Base-by-base conservation (phyloP, 2,797 vertebrate genomes). In the Leptatherina wallacei region DNA sequence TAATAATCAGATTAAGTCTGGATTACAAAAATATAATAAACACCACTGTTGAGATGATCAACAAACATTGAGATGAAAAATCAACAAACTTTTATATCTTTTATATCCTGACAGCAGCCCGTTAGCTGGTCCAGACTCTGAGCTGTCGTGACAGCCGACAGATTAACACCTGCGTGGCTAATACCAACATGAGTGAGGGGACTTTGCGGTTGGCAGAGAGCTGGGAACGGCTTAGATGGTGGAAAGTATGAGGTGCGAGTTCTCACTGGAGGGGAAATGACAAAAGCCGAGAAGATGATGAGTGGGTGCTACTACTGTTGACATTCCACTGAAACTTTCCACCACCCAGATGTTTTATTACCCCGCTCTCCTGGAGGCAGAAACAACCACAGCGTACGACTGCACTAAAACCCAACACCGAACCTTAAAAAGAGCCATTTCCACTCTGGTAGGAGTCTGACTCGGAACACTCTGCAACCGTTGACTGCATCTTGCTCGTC, bases 301-400 rank as follows among this genome's bases (percentile, higher is more conserved):
- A 81, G 80, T 63, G 73, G 78, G 55, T 63, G 81, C 68, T 82
- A 83, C 85, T 85, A 80, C 77, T 85, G 85, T 89, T 86, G 86
- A 91, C 88, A 89, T 89, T 89, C 84, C 87, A 78, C 59, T 65
- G 44, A 80, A 70, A 76, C 24, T 83, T 90, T 90, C 92, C 85
- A 75, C 72, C 2, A 52, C 49, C 2, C 4, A 71, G 35, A 64
- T 0, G 5, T 75, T 73, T 84, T 54, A 24, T 24, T 14, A 60
- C 55, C 30, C 52, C 1, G 2, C 62, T 73, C 67, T 80, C 73
- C 67, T 58, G 77, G 58, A 70, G 61, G 58, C 57, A 49, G 49
- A 65, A 47, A 73, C 64, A 61, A 70, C 60, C 18, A 6, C 52
- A 1, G 22, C 3, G 40, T 56, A 67, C 7, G 1, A 44, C 61